These are phyloP conservation scores for Acanthaster planci DNA, from an alignment of 35 echinoderm and acorn worm genomes.

Conservation along the genomic window DNA sequence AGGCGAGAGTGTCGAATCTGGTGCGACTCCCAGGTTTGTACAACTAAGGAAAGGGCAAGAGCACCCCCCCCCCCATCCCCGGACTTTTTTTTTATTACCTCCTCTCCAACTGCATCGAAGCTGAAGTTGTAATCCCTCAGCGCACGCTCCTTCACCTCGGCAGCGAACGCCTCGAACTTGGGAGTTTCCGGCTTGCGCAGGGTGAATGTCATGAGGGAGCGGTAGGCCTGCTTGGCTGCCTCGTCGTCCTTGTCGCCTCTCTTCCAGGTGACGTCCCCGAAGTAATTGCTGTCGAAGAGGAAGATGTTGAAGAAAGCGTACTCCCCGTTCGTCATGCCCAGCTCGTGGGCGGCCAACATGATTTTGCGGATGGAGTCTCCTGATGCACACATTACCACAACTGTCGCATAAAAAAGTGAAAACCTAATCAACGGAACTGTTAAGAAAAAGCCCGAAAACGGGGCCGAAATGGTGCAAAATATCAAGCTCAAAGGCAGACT, in stretches of 20 bases:
- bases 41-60: not conserved
- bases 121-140: constrained; percentile 55
- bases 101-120: constrained; percentile 59
- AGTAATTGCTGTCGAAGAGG: constrained; percentile 82
- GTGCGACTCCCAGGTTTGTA: too few species aligned
- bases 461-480: too few species aligned
- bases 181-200: constrained; percentile 54
- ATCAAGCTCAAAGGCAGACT: too few species aligned
- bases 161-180: constrained; percentile 60
- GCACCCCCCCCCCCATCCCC: not conserved
- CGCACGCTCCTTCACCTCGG: constrained; percentile 66
- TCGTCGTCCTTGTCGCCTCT: constrained; percentile 44
- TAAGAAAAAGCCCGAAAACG: too few species aligned
- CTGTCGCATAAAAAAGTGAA: constrained; percentile 49
- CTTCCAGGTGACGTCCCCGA: constrained; percentile 76
- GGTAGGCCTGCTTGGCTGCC: constrained; percentile 78
- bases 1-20: too few species aligned
- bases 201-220: constrained; percentile 83
- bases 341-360: constrained; percentile 79
- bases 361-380: constrained; percentile 82
- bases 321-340: constrained; percentile 80
- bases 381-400: constrained; percentile 96
- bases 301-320: constrained; percentile 95
- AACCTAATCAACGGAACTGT: not conserved
- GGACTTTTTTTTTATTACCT: constrained; percentile 51